These are phyloP conservation scores for Tupaia tana DNA, from an alignment of 2,113 vertebrate species.

Conservation along the genomic window DNA sequence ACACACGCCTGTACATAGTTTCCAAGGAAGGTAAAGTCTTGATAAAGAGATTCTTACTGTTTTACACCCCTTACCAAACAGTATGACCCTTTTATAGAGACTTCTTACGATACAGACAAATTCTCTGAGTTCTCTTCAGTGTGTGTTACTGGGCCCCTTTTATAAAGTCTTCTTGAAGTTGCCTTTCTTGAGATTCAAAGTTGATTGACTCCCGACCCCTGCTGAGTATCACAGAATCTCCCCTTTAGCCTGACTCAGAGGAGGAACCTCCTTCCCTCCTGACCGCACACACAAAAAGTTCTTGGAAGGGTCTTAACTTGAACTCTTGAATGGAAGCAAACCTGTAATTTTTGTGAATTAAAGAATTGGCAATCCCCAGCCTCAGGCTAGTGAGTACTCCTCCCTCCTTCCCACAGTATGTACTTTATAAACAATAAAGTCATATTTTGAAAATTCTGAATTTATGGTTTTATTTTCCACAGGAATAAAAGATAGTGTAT, in stretches of 20 bases:
- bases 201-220: neutral
- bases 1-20: neutral
- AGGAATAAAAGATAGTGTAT: neutral
- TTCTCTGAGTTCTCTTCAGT: too few species aligned
- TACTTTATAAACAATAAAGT: conserved; percentile 56
- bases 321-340: conserved; percentile 49
- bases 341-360: conserved; percentile 74
- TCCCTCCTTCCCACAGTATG: conserved; percentile 8
- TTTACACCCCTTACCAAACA: neutral
- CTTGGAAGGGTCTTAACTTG: conserved; percentile 68
- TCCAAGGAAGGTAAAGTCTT: neutral
- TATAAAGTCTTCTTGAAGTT: neutral
- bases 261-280: neutral
- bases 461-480: conserved; percentile 47
- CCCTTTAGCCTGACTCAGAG: neutral
- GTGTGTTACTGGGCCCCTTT: neutral
- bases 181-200: neutral
- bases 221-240: neutral
- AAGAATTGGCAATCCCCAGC: conserved; percentile 56
- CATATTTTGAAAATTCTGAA: neutral
- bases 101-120: neutral
- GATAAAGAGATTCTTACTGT: neutral
- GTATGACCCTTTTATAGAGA: too few species aligned
- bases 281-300: conserved; percentile 48
- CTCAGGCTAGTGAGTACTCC: neutral